These are phyloP conservation scores for Aphelenchoides bicaudatus DNA, from an alignment of 2,888 invertebrate species.

Conservation along the genomic window DNA sequence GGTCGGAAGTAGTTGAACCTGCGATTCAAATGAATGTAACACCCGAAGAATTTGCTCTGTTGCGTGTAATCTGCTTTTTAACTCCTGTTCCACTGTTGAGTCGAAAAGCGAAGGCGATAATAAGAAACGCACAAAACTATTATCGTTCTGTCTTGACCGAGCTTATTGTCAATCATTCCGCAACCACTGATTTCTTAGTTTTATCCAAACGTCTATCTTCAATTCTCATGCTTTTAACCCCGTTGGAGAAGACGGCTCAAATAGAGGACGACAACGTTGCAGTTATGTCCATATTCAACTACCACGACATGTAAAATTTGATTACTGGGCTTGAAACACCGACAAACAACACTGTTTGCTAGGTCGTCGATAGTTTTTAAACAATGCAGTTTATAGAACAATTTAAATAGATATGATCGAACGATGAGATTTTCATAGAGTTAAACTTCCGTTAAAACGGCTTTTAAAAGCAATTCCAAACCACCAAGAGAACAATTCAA, in stretches of 20 bases:
- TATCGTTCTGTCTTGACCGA: slow-evolving; percentile 4
- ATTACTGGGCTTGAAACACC: too few relatives aligned
- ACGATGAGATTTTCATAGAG: too few relatives aligned
- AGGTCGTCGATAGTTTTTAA: too few relatives aligned
- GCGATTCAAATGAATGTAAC: slow-evolving; percentile 11
- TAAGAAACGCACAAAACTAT: slow-evolving; percentile 8
- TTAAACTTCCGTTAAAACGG: too few relatives aligned
- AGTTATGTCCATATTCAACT: slow-evolving; percentile 30
- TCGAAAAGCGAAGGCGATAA: slow-evolving; percentile 11
- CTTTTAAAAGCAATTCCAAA: too few relatives aligned
- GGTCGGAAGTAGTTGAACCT: slow-evolving; percentile 9
- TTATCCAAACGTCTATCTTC: slow-evolving; percentile 14
- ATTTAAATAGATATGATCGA: too few relatives aligned
- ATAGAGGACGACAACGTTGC: slow-evolving; percentile 28
- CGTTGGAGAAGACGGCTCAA: slow-evolving; percentile 24
- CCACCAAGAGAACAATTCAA: too few relatives aligned
- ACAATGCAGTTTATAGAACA: too few relatives aligned
- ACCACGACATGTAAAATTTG: too few relatives aligned
- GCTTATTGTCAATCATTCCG: not conserved
- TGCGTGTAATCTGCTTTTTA: slow-evolving; percentile 12
- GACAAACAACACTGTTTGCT: too few relatives aligned
- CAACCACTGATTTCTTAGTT: slow-evolving; percentile 4
- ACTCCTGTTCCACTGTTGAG: slow-evolving; percentile 8
- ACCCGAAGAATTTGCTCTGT: slow-evolving; percentile 1
- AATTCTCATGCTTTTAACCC: slow-evolving; percentile 10